These are phyloP conservation scores for Nesogale talazaci DNA, from an alignment of 2,113 vertebrate genomes.

Conservation along the genomic window DNA sequence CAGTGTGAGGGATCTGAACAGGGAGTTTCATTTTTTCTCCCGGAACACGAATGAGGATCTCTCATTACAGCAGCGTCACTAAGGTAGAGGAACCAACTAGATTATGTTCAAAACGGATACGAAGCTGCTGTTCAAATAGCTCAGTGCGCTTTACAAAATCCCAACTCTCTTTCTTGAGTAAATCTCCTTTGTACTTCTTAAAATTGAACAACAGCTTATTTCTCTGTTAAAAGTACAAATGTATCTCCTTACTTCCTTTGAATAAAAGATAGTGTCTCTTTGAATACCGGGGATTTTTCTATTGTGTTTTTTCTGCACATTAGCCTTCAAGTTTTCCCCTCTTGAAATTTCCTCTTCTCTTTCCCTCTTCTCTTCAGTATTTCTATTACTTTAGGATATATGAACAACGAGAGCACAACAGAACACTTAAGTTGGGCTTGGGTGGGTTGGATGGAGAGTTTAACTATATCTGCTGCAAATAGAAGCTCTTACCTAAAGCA, in stretches of 20 bases:
- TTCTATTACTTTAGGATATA: conserved; percentile 33
- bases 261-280: conserved; percentile 34
- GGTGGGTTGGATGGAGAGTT: background rate
- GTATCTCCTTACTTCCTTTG: conserved; percentile 37
- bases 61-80: background rate
- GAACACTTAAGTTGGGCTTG: background rate
- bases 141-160: conserved; percentile 5
- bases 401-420: conserved; percentile 11
- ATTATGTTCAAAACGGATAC: conserved; percentile 25
- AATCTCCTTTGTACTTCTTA: conserved; percentile 1
- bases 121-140: conserved; percentile 32
- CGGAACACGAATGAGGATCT: background rate
- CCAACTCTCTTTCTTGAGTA: background rate
- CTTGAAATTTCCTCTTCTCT: background rate
- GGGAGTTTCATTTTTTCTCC: too few relatives aligned
- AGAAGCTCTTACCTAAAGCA: background rate
- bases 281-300: conserved; percentile 33
- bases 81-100: background rate
- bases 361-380: background rate
- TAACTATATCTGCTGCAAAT: background rate
- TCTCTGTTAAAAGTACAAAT: conserved; percentile 28
- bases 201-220: conserved; percentile 29
- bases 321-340: background rate
- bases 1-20: too few relatives aligned
- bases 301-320: background rate